Evolutionary conservation across 1,140 invertebrate species (phyloP), one percentile per base, ranked within the genome.

Genomic region (Plutomurus gul): DNA sequence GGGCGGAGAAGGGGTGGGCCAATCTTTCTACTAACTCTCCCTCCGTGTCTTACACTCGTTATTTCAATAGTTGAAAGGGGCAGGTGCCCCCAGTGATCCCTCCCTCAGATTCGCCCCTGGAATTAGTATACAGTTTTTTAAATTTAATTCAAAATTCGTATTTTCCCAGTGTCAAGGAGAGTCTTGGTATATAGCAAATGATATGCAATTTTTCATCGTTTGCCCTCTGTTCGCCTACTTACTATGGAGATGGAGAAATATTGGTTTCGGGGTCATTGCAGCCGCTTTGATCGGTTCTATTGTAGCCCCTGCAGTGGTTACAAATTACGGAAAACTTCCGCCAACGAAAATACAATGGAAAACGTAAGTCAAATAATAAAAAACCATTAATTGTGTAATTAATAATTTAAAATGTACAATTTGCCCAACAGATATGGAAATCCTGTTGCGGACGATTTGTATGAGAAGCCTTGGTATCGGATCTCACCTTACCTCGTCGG

Each of bases 121-220:
- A 56, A 33, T 20, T 47, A 30, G 25, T 78, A n/a, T 40, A 10
- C 27, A 8, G 30, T 20, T n/a, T 11, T 39, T 10, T 6, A 20
- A 16, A 0, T 18, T 36, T 39, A 37, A 16, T 10, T 77, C 7
- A 49, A 56, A 37, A 37, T 30, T 70, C 43, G 4, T 25, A 71
- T 65, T 60, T 70, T 79, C 87, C 49, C 82, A 92, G 92, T 95
- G 94, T 82, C 88, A 94, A 86, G 90, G 90, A 5, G 94, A 93
- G 91, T 91, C 92, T 25, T 95, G 94, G 94, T 95, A 94, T 83
- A 84, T 95, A 49, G 91, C 93, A 16, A 91, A 91, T 76, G 94
- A 95, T 85, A 94, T 93, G 89, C 93, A 94, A 86, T 93, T 92
- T 84, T 94, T 91, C 84, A 84, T 91, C 6, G 85, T 93, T 4